Evolutionary conservation across 1,140 invertebrate genomes (phyloP).

Genomic region (Chelonus insularis): DNA sequence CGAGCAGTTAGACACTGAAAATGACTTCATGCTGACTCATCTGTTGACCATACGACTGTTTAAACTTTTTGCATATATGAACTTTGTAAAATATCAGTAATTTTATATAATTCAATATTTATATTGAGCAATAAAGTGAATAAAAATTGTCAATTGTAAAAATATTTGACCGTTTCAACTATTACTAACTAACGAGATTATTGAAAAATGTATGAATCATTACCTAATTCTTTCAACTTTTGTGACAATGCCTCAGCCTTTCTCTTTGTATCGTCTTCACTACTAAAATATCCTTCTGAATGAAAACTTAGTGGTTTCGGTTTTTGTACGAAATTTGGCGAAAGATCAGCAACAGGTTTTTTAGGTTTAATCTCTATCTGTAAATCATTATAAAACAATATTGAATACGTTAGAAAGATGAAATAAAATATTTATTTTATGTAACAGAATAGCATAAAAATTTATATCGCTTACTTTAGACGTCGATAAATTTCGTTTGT

Average conservation of each 20-base stretch:
- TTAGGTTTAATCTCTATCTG: conserved; percentile 47
- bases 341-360: conserved; percentile 55
- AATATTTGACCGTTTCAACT: no score
- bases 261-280: conserved; percentile 61
- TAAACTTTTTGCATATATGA: conserved; percentile 1
- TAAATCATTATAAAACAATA: conserved; percentile 24
- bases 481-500: conserved; percentile 71
- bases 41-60: conserved; percentile 11
- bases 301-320: conserved; percentile 66
- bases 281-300: conserved; percentile 72
- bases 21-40: conserved; percentile 36
- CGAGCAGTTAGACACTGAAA: conserved; percentile 21
- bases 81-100: conserved; percentile 13
- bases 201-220: no score
- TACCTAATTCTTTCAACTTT: conserved; percentile 45
- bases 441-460: conserved; percentile 6
- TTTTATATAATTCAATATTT: background rate
- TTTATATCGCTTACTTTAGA: conserved; percentile 58
- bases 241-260: conserved; percentile 44
- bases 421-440: no score
- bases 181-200: no score
- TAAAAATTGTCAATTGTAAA: no score
- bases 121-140: no score
- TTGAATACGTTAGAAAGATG: no score
- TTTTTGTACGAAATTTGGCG: conserved; percentile 40